Evolutionary conservation across 2,797 vertebrate genomes (phyloP).

Genomic region (Cyclura pinguis): DNA sequence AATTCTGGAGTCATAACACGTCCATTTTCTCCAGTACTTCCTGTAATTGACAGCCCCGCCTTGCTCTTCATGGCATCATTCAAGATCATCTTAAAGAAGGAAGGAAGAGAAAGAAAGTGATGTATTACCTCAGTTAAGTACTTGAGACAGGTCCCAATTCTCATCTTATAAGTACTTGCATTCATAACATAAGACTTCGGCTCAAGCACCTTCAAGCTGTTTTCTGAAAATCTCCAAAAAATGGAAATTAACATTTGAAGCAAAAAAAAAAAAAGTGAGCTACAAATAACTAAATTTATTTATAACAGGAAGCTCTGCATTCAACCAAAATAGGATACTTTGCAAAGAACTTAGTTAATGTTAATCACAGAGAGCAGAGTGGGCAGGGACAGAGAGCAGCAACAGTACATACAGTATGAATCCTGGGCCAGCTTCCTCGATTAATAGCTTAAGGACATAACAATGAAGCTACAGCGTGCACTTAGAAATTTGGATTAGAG

Average conservation of each 20-base stretch:
- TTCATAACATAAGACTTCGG: conserved; percentile 70
- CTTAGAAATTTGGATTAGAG: conserved; percentile 87
- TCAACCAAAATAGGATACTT: conserved; percentile 60
- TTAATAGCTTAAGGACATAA: conserved; percentile 88
- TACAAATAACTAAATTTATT: conserved; percentile 75
- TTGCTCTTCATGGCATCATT: conserved; percentile 96
- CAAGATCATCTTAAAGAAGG: conserved; percentile 94
- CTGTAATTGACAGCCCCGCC: conserved; percentile 97
- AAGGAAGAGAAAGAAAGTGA: conserved; percentile 72
- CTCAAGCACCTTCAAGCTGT: conserved; percentile 55
- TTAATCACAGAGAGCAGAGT: conserved; percentile 61
- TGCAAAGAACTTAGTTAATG: conserved; percentile 68
- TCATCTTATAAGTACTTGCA: conserved; percentile 67
- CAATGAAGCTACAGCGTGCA: conserved; percentile 89
- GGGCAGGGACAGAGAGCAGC: conserved; percentile 77
- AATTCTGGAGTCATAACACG: conserved; percentile 98
- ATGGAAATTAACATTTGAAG: conserved; percentile 71
- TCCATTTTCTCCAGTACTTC: conserved; percentile 99
- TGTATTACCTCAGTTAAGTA: conserved; percentile 64
- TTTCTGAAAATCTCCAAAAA: conserved; percentile 78
- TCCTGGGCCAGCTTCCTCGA: conserved; percentile 91
- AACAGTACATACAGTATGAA: conserved; percentile 86
- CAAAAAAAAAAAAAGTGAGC: conserved; percentile 62
- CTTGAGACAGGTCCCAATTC: conserved; percentile 62
- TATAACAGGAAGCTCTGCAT: conserved; percentile 70